Evolutionary conservation across 2,888 invertebrate species (phyloP), one percentile per base, ranked within the genome.

Genomic region (Cheiracanthium punctorium): DNA sequence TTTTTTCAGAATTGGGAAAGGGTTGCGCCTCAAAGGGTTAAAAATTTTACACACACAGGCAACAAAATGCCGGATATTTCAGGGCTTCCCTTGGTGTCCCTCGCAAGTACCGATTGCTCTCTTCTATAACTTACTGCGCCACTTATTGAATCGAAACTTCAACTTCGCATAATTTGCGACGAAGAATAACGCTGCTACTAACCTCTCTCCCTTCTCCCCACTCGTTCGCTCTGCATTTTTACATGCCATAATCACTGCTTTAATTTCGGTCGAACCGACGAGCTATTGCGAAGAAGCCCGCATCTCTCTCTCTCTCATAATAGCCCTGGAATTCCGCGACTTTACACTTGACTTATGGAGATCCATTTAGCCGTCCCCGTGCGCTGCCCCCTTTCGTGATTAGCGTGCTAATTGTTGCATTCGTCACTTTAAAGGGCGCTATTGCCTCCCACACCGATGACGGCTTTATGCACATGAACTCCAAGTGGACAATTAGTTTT

Each of bases 401-500:
- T 82, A 82, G 80, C 43, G 71, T 65, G 64, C 64, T 76, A 82
- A 82, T 82, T 82, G 82, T 82, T 76, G 72, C 82, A 82, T 82
- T 64, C 82, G 76, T 82, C 82, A 82, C 82, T 76, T 82, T 76
- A 77, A 82, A 82, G 71, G 82, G 69, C 65, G 76, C 74, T 71
- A 82, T 82, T 82, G 82, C 43, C 43, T 58, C 71, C 70, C 74
- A 58, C 20, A 20, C 33, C 8, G 30, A 4, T 72, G 82, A 77
- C 76, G 76, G 64, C 24, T 82, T 82, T 82, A 82, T 82, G 82
- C 71, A 82, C 82, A 82, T 82, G 82, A 82, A 82, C 76, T 69
- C 71, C 76, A 12, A 24, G 29, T 43, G 64, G 71, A 72, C 76
- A 70, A 72, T 82, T 82, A 82, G 76, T 82, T 76, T 76, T 58